These are phyloP conservation scores for Anas acuta DNA, from an alignment of 2,797 vertebrate species.

Conservation along the genomic window DNA sequence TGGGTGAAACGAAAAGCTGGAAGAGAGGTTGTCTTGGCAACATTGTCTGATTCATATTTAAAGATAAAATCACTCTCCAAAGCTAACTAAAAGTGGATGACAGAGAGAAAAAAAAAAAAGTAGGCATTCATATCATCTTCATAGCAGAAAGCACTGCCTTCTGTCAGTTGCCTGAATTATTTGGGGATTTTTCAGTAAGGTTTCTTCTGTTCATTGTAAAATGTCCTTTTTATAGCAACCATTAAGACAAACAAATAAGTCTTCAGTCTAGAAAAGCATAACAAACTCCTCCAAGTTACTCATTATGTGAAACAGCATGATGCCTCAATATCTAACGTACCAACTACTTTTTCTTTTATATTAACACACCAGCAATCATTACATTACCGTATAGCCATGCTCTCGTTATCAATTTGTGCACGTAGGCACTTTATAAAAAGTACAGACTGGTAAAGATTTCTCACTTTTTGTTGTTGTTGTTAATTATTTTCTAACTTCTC, in stretches of 20 bases:
- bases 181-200: not conserved
- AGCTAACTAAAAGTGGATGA: not conserved
- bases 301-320: not conserved
- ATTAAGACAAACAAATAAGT: constrained; percentile 5
- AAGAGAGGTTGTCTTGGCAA: constrained; percentile 49
- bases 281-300: not conserved
- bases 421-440: accelerated
- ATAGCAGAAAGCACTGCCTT: constrained; percentile 14
- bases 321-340: not conserved
- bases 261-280: not conserved
- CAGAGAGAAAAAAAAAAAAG: not conserved
- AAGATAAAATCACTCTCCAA: constrained; percentile 31
- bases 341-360: not conserved
- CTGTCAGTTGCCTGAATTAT: constrained; percentile 3
- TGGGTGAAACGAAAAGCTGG: not conserved
- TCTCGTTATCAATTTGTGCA: accelerated
- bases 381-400: not conserved
- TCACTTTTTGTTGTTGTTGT: too few relatives aligned
- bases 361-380: not conserved
- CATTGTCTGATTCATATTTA: constrained; percentile 33
- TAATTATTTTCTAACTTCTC: not conserved
- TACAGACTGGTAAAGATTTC: not conserved
- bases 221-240: not conserved
- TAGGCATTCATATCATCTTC: not conserved
- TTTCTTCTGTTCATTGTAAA: constrained; percentile 1